These are phyloP conservation scores for Silurus asotus DNA, from an alignment of 2,113 vertebrate genomes.

Conservation along the genomic window DNA sequence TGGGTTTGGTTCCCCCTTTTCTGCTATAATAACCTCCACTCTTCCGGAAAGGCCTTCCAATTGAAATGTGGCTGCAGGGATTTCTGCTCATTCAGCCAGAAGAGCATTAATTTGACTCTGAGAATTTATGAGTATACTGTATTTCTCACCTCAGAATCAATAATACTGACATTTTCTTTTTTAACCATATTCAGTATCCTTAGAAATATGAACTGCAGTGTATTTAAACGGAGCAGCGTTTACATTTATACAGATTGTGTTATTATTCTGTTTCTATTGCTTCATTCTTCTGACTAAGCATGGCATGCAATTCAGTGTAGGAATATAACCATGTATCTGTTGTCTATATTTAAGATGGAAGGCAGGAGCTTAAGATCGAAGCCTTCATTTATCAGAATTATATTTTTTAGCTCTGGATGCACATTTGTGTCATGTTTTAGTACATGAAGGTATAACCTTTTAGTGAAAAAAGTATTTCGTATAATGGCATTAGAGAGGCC, in stretches of 20 bases:
- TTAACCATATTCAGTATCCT: background rate
- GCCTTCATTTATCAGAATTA: background rate
- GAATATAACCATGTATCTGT: background rate
- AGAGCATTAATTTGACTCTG: slow-evolving; percentile 5
- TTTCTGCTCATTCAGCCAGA: background rate
- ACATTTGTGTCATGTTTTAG: background rate
- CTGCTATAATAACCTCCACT: background rate
- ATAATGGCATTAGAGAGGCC: background rate
- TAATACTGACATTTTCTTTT: background rate
- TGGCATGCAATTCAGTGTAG: background rate
- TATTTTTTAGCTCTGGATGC: background rate
- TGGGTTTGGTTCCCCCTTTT: background rate
- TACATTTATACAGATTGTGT: background rate
- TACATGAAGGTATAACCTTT: background rate
- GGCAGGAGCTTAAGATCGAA: background rate
- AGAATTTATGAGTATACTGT: background rate
- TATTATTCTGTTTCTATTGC: background rate
- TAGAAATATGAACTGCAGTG: background rate
- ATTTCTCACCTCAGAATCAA: background rate
- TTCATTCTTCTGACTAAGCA: background rate
- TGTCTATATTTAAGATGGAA: background rate
- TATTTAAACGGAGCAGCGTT: background rate
- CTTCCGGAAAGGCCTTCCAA: background rate
- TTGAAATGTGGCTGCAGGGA: background rate
- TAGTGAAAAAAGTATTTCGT: background rate